Base-by-base conservation (phyloP, 2,113 vertebrate species). In the Melanerpes aurifrons region DNA sequence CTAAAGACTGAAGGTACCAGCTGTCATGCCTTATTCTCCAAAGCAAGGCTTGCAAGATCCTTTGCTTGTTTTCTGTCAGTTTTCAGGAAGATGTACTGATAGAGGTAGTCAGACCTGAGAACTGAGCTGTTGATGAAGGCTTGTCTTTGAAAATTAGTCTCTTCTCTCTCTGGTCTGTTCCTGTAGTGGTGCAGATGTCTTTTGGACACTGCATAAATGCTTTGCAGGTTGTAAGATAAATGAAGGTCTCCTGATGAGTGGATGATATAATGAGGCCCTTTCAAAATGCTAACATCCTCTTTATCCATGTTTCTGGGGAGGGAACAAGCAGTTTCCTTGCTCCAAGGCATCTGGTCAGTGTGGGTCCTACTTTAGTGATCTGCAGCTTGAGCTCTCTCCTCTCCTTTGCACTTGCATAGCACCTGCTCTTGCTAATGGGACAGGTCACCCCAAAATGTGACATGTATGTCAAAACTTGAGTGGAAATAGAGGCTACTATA, bases 381-480 rank as follows among this genome's bases (percentile, higher is more conserved):
- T 63, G 9, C 16, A 7, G 15, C 26, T 61, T 68, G 48, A 68
- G 12, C 19, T 71, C 66, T 70, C 28, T 87, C 21, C 66, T 67
- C 12, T 54, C 35, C 35, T 71, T 22, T n/a, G 15, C 37, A 72
- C 26, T 24, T 6, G 1, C 14, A 2, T 45, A 17, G 31, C 1
- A 1, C 62, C 17, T 75, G 26, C 28, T 24, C 32, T 61, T 50
- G 20, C 58, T 56, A 18, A 31, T 1, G 1, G 24, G 43, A 21
- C n/a, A 76, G 26, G 8, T 87, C 28, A 61, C 24, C 58, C 32
- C 25, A 15, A 75, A 53, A 32, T 18, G 54, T 4, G 7, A 68
- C 3, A 3, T 6, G 1, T n/a, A 2, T 66, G 5, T 62, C 18
- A 11, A 88, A 54, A 35, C 4, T 5, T 37, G 0, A 32, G 25